Base-by-base conservation (phyloP, 1,140 invertebrate genomes). In the Wiebesia pumilae region DNA sequence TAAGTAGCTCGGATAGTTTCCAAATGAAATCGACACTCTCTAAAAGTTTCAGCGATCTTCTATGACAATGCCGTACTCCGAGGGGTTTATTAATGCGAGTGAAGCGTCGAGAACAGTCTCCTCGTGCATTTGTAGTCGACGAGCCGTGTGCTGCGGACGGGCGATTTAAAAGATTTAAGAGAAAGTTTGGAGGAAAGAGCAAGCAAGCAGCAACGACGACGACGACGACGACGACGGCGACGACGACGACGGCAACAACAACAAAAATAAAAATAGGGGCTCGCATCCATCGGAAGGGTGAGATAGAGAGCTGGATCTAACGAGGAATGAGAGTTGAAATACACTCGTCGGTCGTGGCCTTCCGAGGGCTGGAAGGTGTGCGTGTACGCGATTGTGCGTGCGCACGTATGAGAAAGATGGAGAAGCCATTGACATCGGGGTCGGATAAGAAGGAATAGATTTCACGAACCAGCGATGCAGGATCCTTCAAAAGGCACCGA, bases 381-480 rank as follows among this genome's bases (percentile, higher is more conserved):
- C 6, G 62, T n/a, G 58, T 27, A 19, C 14, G 91, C 90, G 90
- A 89, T 89, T 89, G 10, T 12, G 38, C 12, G 89, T 85, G 88
- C 88, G 90, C 10, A 27, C 24, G 89, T 85, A 88, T 88, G 89
- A 87, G 88, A 84, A 87, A 87, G 33, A 35, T 16, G 6, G 35
- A 62, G 88, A 90, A 92, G 90, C 90, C 93, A 93, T 93, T 93
- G 93, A 93, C 92, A 92, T 93, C 91, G 86, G 89, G 87, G 88
- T 81, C 88, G 88, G 84, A 87, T 87, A 91, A 92, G 91, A 91
- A 93, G 93, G 93, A 93, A 92, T 94, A 93, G 92, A 93, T 93
- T 94, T 94, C 92, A 94, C 92, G 92, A 93, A 91, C 93, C 91
- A 93, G 91, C 91, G 92, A 89, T 91, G 90, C 91, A 92, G 90